phyloP scores from a whole-genome alignment of 2,113 vertebrate species.

The Archilochus colubris region DNA sequence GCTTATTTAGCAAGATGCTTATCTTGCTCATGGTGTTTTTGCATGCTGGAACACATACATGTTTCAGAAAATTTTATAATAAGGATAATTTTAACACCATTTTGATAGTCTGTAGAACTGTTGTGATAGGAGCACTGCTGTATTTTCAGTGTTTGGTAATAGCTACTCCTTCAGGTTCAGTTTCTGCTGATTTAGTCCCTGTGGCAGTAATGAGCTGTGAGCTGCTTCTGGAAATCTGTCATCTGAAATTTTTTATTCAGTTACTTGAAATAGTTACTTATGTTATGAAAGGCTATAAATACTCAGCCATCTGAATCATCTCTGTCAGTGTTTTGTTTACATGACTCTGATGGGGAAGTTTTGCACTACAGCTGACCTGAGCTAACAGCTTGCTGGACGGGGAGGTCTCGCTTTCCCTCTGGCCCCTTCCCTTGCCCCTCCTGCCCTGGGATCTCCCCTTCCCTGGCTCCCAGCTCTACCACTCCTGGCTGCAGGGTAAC shows the following conservation, averaged over 20 bases:
- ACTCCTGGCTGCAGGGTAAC: background rate
- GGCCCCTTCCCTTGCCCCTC: background rate
- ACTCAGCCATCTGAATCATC: background rate
- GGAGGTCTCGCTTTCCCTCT: background rate
- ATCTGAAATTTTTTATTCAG: background rate
- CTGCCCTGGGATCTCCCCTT: slow-evolving; percentile 2
- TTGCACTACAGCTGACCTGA: background rate
- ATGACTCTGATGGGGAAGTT: background rate
- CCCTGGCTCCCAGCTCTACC: background rate
- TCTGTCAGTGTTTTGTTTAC: background rate
- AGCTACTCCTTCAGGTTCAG: background rate
- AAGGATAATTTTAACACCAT: background rate
- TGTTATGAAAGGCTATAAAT: background rate
- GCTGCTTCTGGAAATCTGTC: background rate
- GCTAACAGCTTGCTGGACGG: background rate
- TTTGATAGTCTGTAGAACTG: background rate
- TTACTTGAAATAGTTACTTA: slow-evolving; percentile 15
- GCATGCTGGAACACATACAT: background rate
- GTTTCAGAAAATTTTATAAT: background rate
- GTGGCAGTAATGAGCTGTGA: background rate
- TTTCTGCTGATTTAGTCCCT: background rate
- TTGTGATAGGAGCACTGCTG: background rate
- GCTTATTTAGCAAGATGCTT: slow-evolving; percentile 13
- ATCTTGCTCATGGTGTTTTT: background rate
- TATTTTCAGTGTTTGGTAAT: background rate